Evolutionary conservation across 1,140 invertebrate species (phyloP).

Genomic region (Lepidurus apus): DNA sequence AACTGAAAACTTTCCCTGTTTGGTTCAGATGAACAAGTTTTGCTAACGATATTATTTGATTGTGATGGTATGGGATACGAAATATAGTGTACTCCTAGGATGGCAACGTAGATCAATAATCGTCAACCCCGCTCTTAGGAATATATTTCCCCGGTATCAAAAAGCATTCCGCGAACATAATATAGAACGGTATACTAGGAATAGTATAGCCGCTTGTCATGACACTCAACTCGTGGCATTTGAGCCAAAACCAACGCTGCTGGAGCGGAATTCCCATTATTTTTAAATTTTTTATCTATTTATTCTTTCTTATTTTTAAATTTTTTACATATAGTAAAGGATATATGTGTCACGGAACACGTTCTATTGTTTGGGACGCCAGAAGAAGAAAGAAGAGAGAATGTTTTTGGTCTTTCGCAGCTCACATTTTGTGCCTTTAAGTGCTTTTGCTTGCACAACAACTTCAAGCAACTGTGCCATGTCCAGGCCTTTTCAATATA

Average conservation of each 20-base stretch:
- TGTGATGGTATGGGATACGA: too few relatives aligned
- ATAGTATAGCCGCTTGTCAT: neutral
- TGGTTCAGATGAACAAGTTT: too few relatives aligned
- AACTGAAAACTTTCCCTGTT: too few relatives aligned
- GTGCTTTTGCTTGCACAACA: neutral
- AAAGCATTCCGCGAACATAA: neutral
- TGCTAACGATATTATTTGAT: neutral
- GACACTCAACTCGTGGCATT: neutral
- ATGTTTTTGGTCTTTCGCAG: neutral
- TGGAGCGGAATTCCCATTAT: constrained; percentile 4
- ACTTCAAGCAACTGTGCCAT: neutral
- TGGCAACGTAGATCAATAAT: neutral
- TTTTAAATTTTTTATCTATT: neutral
- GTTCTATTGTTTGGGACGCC: neutral
- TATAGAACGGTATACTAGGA: neutral
- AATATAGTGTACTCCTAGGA: neutral
- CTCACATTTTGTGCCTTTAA: neutral
- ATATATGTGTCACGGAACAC: neutral
- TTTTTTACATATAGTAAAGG: neutral
- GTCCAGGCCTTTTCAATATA: neutral
- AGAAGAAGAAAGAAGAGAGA: neutral
- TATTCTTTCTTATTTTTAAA: too few relatives aligned
- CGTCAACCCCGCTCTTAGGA: neutral
- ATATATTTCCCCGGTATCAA: neutral
- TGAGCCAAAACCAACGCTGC: neutral